phyloP scores from a whole-genome alignment of 2,888 invertebrate genomes.

The Lithophane socia region DNA sequence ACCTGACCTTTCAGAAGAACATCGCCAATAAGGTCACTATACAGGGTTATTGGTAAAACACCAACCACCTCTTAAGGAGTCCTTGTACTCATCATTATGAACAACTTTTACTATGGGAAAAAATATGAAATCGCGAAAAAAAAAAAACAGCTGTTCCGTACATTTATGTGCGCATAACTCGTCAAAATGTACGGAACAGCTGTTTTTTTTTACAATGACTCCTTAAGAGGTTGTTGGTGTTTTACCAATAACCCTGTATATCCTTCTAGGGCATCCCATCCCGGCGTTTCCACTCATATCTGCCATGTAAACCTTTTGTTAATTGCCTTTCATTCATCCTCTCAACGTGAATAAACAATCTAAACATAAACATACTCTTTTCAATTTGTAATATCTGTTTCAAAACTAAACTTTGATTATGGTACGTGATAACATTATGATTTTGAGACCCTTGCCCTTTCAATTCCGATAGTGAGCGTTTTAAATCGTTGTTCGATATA shows the following conservation, averaged over 20 bases:
- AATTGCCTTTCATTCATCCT: neutral
- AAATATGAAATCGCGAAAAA: no score
- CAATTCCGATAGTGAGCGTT: conserved; percentile 21
- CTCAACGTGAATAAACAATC: neutral
- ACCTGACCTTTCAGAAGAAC: neutral
- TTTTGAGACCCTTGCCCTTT: conserved; percentile 33
- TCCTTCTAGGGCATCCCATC: neutral
- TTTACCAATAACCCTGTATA: no score
- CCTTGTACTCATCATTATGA: no score
- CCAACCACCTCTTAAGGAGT: no score
- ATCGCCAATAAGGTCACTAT: neutral
- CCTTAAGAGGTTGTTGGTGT: no score
- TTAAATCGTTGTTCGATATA: conserved; percentile 16
- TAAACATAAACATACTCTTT: neutral
- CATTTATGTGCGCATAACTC: no score
- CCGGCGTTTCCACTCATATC: neutral
- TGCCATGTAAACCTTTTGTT: neutral
- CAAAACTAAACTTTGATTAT: neutral
- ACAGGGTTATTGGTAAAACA: no score
- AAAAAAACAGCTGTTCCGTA: no score
- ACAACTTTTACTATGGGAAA: no score
- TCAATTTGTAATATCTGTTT: conserved; percentile 21
- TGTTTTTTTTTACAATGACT: no score
- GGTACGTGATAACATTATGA: conserved; percentile 4
- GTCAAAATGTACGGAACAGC: no score